Evolutionary conservation across 2,113 vertebrate genomes (phyloP).

Genomic region (Corythornis cristatus): DNA sequence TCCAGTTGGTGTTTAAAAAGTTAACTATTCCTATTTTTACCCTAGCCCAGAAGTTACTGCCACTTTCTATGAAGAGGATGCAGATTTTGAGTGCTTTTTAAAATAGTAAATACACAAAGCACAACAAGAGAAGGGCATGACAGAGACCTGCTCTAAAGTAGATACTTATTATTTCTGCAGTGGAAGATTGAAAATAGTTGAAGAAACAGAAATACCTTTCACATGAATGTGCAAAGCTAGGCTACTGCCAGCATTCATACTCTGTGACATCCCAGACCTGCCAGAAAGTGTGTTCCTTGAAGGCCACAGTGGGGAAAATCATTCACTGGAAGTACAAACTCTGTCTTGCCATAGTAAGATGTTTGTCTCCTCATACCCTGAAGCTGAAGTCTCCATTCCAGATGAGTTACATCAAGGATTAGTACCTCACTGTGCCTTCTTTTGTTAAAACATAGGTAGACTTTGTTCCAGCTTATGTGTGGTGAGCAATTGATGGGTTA

Average conservation of each 20-base stretch:
- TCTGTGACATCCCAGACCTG: background rate
- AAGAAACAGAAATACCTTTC: background rate
- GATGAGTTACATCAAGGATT: background rate
- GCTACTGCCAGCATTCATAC: background rate
- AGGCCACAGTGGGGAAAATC: background rate
- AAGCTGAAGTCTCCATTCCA: background rate
- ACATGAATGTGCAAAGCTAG: background rate
- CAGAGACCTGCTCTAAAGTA: background rate
- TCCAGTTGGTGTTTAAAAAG: background rate
- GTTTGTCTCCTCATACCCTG: background rate
- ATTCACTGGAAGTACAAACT: background rate
- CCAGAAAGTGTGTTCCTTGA: background rate
- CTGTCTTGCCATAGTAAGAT: background rate
- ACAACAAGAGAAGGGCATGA: background rate
- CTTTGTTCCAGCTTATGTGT: background rate
- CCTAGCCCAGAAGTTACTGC: background rate
- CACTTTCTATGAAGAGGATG: background rate
- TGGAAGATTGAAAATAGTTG: background rate
- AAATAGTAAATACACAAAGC: background rate
- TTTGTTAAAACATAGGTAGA: background rate
- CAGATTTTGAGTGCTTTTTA: background rate
- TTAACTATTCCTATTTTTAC: background rate
- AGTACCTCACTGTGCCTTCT: background rate
- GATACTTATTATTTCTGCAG: background rate
- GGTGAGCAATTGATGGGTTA: background rate